These are phyloP conservation scores for Peromyscus melanophrys DNA, from an alignment of 2,797 vertebrate species.

Conservation along the genomic window DNA sequence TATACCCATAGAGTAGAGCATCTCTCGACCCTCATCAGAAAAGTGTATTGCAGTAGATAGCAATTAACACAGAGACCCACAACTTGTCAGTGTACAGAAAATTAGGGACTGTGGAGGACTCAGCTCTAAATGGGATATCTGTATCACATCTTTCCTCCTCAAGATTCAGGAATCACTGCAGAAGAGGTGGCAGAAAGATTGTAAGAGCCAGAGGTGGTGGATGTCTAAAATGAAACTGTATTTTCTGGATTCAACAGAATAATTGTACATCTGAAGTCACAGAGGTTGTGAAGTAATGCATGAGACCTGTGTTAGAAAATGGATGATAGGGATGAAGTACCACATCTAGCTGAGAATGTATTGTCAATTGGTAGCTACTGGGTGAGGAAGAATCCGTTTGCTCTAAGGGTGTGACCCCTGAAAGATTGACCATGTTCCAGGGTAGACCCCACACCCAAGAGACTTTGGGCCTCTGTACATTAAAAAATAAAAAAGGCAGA, in stretches of 20 bases:
- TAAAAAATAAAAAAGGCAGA: background rate
- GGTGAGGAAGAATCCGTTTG: background rate
- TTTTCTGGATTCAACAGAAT: background rate
- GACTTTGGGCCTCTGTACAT: background rate
- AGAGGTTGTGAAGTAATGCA: background rate
- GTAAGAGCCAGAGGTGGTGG: background rate
- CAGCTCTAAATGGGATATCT: background rate
- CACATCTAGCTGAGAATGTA: background rate
- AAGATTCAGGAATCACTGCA: background rate
- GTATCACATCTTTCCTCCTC: too few species aligned
- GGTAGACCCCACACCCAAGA: background rate
- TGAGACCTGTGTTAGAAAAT: background rate
- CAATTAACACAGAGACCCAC: background rate
- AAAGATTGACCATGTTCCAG: background rate
- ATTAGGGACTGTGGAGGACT: background rate
- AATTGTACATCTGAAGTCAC: background rate
- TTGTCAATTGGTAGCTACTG: background rate
- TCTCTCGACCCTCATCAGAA: background rate
- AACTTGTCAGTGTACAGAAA: background rate
- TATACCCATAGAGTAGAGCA: background rate
- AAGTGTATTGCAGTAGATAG: background rate
- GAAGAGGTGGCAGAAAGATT: background rate
- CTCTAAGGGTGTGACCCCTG: background rate
- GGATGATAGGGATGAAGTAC: background rate
- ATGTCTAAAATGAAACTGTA: background rate